Base-by-base conservation (phyloP, 2,113 vertebrate genomes). In the Barnardius zonarius region DNA sequence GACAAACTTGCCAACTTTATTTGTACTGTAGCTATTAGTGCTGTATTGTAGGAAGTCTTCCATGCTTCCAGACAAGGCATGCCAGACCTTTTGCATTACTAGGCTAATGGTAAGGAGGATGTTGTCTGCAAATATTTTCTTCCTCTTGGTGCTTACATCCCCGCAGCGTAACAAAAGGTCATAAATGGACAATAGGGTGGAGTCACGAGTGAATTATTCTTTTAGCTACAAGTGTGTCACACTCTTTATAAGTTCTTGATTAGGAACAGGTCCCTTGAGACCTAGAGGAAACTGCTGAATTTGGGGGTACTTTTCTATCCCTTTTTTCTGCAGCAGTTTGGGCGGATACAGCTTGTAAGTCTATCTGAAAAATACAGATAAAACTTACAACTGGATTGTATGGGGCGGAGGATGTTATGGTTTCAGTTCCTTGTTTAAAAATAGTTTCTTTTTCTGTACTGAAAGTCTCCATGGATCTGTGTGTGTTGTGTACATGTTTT, bases 381-480 rank as follows among this genome's bases (percentile, higher is more conserved):
- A 78, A 88, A 30, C 17, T 66, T 73, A 20, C 11, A 8, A 14
- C 43, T 84, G 55, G 43, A 33, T 68, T 84, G 48, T 75, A 16
- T 30, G 25, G 66, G 28, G 10, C 3, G 4, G 57, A 75, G 67
- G 62, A 57, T 78, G 64, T 41, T 64, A 11, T 51, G 11, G 8
- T 83, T 93, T 86, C 67, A 57, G 25, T 73, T 72, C 63, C 81
- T 83, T 86, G 44, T 86, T 94, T 88, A 37, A 83, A 85, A 91
- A 67, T 24, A 37, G 22, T 30, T 88, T 67, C 12, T 83, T 95
- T 90, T 96, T 57, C 54, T 49, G 5, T 86, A 24, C 37, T 72
- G 55, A 24, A 91, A 46, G 37, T 70, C 72, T 80, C 28, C 2
- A 1, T 67, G 30, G 61, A 17, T 72, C 61, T 18, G 35, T 59